Conservation (phyloP, 1,140 invertebrate species). For the Ruditapes philippinarum region DNA sequence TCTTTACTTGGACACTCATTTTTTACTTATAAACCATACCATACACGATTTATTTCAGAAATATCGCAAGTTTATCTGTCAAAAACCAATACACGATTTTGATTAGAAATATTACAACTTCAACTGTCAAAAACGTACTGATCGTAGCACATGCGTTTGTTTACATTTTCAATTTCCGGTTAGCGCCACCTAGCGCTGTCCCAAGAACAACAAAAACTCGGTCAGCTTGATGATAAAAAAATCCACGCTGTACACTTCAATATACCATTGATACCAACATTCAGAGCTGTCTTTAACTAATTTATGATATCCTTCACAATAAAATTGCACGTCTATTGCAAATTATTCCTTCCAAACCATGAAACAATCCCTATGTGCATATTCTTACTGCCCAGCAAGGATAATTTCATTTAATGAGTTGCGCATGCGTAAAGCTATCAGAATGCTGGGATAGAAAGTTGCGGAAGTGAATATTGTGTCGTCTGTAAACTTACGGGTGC, state of each 20-base stretch:
- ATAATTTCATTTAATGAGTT: neutral
- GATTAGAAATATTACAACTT: no score
- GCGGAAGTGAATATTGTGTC: slow-evolving; percentile 64
- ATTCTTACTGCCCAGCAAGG: slow-evolving; percentile 9
- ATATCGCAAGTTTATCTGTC: neutral
- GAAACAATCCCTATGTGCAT: no score
- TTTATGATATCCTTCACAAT: no score
- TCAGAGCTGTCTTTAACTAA: no score
- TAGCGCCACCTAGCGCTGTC: slow-evolving; percentile 50
- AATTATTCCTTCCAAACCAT: no score
- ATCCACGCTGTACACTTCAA: neutral
- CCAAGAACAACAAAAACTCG: slow-evolving; percentile 35
- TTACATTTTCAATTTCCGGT: slow-evolving; percentile 62
- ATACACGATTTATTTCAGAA: no score
- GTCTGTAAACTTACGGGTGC: no score
- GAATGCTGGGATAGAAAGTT: slow-evolving; percentile 56
- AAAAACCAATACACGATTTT: no score
- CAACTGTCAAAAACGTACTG: neutral
- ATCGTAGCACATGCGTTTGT: slow-evolving; percentile 40
- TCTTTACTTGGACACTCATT: slow-evolving; percentile 83
- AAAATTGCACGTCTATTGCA: no score
- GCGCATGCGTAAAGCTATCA: slow-evolving; percentile 40
- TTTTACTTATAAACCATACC: slow-evolving; percentile 5
- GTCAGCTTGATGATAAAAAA: neutral
- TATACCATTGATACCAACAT: neutral